A percentile compares a stretch with the other conserved stretches of the same genome.
Evolutionary conservation across 2,888 invertebrate genomes (phyloP).

Genomic region (Automeris io): DNA sequence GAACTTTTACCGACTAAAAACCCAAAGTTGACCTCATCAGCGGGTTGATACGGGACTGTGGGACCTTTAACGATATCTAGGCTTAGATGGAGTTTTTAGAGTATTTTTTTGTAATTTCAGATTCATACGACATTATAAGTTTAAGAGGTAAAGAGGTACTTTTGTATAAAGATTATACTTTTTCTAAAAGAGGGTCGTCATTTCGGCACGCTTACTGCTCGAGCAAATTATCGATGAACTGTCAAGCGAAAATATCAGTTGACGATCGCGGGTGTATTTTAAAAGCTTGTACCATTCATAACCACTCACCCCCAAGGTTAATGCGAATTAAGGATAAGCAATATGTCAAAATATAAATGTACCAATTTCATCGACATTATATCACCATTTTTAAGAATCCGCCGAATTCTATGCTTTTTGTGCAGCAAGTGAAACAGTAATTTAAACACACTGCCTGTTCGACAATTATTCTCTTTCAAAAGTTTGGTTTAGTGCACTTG

Average conservation of each 20-base stretch:
- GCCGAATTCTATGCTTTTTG: no score
- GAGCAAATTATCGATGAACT: constrained; percentile 12
- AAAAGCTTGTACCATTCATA: constrained; percentile 18
- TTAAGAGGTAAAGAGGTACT: constrained; percentile 11
- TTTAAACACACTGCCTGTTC: no score
- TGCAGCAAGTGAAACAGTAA: no score
- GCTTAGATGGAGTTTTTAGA: no score
- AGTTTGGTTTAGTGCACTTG: no score
- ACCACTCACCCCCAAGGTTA: constrained; percentile 24
- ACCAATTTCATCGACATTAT: no score
- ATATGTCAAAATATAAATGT: constrained; percentile 12
- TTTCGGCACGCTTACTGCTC: constrained; percentile 19
- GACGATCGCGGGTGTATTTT: constrained; percentile 18
- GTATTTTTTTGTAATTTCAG: background rate
- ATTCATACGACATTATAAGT: constrained; percentile 2
- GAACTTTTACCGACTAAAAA: no score
- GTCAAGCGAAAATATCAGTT: constrained; percentile 24
- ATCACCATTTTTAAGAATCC: no score
- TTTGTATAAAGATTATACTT: constrained; percentile 19
- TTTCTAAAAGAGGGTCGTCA: constrained; percentile 15
- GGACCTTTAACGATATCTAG: no score
- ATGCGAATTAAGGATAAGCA: constrained; percentile 8
- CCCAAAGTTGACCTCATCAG: no score
- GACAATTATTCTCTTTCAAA: no score
- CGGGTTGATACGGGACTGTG: no score